Base-by-base conservation (phyloP, 2,888 invertebrate genomes). In the Saturnia japonica region DNA sequence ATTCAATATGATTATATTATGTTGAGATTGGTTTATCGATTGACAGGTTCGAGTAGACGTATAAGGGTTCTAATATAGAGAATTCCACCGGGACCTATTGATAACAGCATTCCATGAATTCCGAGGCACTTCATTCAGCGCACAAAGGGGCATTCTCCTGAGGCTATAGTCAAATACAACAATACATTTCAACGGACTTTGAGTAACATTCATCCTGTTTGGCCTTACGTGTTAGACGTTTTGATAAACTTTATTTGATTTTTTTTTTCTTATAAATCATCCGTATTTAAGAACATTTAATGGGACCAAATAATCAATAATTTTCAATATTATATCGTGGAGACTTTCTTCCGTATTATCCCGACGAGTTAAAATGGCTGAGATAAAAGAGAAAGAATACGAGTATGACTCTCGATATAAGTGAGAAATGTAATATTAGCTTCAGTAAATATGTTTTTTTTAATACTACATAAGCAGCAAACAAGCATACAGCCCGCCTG, bases 91-190 rank as follows among this genome's bases (percentile, higher is more conserved):
- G 54, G 22, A 9, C 22, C 54, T 54, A 54, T 54, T 54, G 54
- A 54, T 54, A 54, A 54, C 54, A 22, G 8, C 22, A 54, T 54
- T 54, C 54, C 54, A 22, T 54, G n/a, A 54, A 54, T 60, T 60
- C 57, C 25, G 28, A 60, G 57, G 57, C 25, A 60, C 57, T 60
- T 60, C 57, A 60, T 60, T 60, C 57, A 28, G 11, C 11, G 28
- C 16, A 60, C 57, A 60, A 60, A 60, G 57, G n/a, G 57, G 57
- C 57, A 28, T 60, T 60, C 57, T 60, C 57, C 19, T 28, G 57
- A 60, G 28, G 57, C 14, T 28, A 60, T 60, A 60, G 28, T 25
- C 57, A 28, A 60, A 60, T 28, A 60, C 57, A 28, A 60, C 57
- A 60, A 60, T 60, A 60, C 57, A 14, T 28, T 60, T 60, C 57